Evolutionary conservation across 2,113 vertebrate species (phyloP).

Genomic region (Neoarius graeffei): DNA sequence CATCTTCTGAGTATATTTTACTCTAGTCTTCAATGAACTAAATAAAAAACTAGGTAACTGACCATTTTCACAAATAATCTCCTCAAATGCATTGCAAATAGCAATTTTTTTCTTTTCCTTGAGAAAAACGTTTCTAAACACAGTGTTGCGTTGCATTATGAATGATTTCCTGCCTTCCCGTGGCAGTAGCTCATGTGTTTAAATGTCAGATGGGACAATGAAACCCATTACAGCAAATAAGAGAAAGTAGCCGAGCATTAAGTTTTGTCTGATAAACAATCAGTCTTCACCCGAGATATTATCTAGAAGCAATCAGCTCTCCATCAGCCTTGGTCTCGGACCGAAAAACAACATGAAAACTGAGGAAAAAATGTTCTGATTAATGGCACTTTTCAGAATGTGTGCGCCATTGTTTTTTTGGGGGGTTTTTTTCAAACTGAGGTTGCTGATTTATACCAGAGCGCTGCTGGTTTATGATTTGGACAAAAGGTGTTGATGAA

Average conservation of each 20-base stretch:
- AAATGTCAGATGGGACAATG: conserved; percentile 4
- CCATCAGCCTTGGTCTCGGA: not conserved
- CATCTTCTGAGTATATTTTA: not conserved
- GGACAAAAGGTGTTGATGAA: no score
- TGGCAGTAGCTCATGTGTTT: conserved; percentile 26
- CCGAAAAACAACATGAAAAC: not conserved
- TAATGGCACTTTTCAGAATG: not conserved
- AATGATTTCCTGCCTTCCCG: not conserved
- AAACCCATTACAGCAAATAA: conserved; percentile 39
- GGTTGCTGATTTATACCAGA: not conserved
- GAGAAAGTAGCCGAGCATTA: conserved; percentile 23
- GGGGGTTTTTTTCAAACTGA: no score
- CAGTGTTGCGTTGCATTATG: conserved; percentile 6
- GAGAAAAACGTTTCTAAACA: not conserved
- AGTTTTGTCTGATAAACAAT: conserved; percentile 25
- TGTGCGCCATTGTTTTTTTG: not conserved
- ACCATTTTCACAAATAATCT: conserved; percentile 4
- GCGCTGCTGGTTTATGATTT: not conserved
- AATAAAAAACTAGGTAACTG: conserved; percentile 20
- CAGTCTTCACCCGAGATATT: conserved; percentile 6
- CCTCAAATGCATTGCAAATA: not conserved
- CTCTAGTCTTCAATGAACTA: conserved; percentile 34
- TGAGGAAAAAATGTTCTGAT: not conserved
- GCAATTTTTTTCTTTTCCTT: not conserved
- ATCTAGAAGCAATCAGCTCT: conserved; percentile 13